Evolutionary conservation across 2,113 vertebrate species (phyloP).

Genomic region (Dasyornis broadbenti): DNA sequence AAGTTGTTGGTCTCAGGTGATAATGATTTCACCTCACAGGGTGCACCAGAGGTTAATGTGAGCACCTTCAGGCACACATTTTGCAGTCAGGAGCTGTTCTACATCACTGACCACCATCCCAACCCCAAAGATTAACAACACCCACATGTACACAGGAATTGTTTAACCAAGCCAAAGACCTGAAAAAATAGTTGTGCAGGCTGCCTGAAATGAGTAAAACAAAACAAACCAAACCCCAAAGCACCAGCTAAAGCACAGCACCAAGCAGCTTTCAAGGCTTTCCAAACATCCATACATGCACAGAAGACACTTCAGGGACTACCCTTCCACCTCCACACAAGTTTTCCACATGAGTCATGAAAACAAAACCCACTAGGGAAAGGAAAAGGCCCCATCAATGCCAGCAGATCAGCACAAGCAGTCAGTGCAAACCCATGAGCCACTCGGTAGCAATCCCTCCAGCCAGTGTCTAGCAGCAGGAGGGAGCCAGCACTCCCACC

Average conservation of each 20-base stretch:
- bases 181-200: too few species aligned
- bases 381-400: neutral
- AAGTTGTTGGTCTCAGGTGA: neutral
- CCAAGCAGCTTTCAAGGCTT: neutral
- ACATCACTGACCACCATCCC: neutral
- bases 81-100: neutral
- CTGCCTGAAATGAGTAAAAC: too few species aligned
- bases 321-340: neutral
- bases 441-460: neutral
- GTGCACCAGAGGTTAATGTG: neutral
- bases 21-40: neutral
- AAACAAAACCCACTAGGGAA: neutral
- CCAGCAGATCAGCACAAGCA: neutral
- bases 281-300: neutral
- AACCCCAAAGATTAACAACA: neutral
- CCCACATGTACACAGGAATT: neutral
- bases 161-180: neutral
- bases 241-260: neutral
- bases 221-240: neutral
- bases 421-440: neutral
- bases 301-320: neutral
- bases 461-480: neutral
- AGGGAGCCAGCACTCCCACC: neutral
- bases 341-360: neutral
- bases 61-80: neutral